phyloP scores from a whole-genome alignment of 2,797 vertebrate species.

The Tokudaia muenninki region DNA sequence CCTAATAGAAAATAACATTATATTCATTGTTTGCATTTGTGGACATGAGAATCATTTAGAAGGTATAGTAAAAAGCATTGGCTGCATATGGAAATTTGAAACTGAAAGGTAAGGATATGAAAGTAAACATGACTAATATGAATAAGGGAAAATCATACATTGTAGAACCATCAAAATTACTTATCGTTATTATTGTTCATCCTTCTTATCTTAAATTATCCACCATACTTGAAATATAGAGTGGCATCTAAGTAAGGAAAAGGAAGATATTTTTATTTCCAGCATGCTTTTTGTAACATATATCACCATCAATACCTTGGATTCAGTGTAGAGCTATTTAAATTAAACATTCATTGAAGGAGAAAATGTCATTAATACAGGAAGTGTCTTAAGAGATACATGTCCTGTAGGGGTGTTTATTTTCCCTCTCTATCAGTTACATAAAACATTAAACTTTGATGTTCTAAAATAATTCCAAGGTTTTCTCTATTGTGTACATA shows the following conservation, averaged over 20 bases:
- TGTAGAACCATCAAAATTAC: not conserved
- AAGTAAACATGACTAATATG: not conserved
- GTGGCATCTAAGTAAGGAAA: not conserved
- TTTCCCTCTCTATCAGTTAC: not conserved
- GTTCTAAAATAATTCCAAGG: not conserved
- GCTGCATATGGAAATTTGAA: not conserved
- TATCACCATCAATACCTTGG: not conserved
- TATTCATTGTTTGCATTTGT: not conserved
- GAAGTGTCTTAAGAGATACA: not conserved
- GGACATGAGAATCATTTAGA: not conserved
- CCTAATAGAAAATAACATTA: not conserved
- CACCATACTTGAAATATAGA: not conserved
- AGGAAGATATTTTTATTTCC: not conserved
- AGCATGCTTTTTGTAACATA: not conserved
- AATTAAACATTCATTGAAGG: not conserved
- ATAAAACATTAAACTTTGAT: not conserved
- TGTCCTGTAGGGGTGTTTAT: not conserved
- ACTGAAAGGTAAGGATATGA: not conserved
- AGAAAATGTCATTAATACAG: not conserved
- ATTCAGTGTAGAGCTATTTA: not conserved
- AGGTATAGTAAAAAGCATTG: not conserved
- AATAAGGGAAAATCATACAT: not conserved
- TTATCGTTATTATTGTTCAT: not conserved
- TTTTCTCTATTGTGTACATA: not conserved
- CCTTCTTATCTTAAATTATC: too few relatives aligned